Evolutionary conservation across 2,888 invertebrate genomes (phyloP).

Genomic region (Clunio marinus): DNA sequence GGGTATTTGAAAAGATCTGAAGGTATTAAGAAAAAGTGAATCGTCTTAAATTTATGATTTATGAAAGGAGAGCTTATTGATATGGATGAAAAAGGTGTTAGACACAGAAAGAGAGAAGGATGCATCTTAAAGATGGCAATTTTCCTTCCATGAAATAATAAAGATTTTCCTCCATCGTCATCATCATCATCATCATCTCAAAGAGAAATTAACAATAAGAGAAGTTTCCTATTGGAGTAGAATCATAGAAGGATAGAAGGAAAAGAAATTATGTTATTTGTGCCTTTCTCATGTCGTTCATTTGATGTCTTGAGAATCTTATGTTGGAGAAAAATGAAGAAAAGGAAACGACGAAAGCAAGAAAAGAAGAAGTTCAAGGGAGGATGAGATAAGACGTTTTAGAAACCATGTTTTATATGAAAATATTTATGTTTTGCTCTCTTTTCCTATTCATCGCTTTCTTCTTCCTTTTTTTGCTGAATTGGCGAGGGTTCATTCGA

Average conservation of each 20-base stretch:
- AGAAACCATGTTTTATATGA: constrained; percentile 5
- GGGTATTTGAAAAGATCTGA: no score
- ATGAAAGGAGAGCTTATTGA: no score
- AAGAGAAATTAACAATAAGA: background rate
- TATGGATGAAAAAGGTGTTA: no score
- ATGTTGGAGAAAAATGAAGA: background rate
- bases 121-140: background rate
- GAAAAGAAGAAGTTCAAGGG: no score
- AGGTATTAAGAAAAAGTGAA: no score
- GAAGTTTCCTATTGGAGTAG: background rate
- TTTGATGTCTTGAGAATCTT: background rate
- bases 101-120: background rate
- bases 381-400: background rate
- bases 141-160: background rate
- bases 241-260: background rate
- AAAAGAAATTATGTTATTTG: constrained; percentile 1
- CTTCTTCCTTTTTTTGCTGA: background rate
- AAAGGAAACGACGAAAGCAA: background rate
- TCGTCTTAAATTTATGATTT: no score
- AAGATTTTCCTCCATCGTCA: no score
- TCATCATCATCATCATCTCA: background rate
- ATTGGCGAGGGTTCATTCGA: background rate
- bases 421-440: constrained; percentile 20
- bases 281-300: background rate
- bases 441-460: background rate